Evolutionary conservation across 2,888 invertebrate genomes (phyloP).

Genomic region (Pilophorus perplexus): DNA sequence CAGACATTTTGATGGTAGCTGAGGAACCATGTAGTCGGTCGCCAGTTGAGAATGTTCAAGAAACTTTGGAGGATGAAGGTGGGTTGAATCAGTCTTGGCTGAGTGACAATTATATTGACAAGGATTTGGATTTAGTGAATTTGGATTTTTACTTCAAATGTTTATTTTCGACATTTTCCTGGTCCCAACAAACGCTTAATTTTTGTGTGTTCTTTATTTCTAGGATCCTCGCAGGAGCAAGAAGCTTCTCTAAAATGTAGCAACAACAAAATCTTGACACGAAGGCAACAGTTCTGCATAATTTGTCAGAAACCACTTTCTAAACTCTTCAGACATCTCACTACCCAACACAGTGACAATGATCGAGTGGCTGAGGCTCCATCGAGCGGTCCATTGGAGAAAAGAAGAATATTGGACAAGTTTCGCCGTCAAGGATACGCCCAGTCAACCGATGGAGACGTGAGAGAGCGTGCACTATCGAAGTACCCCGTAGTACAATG

Average conservation of each 20-base stretch:
- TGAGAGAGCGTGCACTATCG: neutral
- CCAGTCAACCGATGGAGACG: neutral
- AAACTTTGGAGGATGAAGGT: too few relatives aligned
- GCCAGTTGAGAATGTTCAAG: too few relatives aligned
- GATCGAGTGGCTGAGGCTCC: neutral
- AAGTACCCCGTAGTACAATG: neutral
- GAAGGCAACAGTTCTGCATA: neutral
- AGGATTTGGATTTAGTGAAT: too few relatives aligned
- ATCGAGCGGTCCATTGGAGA: neutral
- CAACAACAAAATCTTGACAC: neutral
- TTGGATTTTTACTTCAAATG: too few relatives aligned
- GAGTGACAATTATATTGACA: too few relatives aligned
- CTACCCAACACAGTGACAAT: neutral
- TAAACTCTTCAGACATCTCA: neutral
- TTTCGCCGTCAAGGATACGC: neutral
- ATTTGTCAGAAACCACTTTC: neutral
- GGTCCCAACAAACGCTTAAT: too few relatives aligned
- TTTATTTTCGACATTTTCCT: too few relatives aligned
- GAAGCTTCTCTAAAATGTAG: neutral
- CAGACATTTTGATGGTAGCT: too few relatives aligned
- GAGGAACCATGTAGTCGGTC: too few relatives aligned
- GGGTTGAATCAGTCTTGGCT: too few relatives aligned
- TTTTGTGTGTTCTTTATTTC: neutral
- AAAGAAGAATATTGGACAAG: neutral
- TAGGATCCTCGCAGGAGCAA: neutral